phyloP scores from a whole-genome alignment of 2,113 vertebrate species.

The Melanerpes aurifrons region DNA sequence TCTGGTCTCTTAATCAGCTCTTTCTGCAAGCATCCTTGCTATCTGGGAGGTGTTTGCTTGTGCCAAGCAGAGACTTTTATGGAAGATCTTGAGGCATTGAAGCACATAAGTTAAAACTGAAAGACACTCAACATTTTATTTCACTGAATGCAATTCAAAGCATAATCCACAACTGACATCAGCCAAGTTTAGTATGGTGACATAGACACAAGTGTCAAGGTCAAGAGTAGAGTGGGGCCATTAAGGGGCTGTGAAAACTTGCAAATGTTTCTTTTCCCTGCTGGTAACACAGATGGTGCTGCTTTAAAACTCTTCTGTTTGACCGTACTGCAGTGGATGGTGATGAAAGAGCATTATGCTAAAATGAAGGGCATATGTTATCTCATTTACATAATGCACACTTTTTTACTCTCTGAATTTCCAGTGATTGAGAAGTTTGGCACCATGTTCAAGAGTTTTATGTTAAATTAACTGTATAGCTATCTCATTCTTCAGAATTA shows the following conservation, averaged over 20 bases:
- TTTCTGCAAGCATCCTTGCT: not conserved
- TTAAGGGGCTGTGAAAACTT: slow-evolving; percentile 1
- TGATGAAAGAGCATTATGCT: not conserved
- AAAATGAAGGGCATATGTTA: not conserved
- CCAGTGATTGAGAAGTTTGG: not conserved
- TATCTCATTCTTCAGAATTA: not conserved
- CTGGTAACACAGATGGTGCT: not conserved
- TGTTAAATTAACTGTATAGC: not conserved
- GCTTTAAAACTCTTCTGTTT: not conserved
- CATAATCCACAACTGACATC: not conserved
- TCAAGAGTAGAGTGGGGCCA: not conserved
- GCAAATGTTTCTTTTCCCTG: not conserved
- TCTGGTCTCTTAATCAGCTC: not conserved
- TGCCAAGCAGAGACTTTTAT: not conserved
- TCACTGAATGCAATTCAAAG: not conserved
- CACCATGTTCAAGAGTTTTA: not conserved
- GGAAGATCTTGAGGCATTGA: not conserved
- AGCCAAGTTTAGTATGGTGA: not conserved
- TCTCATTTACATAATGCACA: not conserved
- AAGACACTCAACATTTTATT: not conserved
- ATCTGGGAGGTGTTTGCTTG: not conserved
- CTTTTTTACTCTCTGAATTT: not conserved
- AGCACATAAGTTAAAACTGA: not conserved
- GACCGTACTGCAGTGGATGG: not conserved
- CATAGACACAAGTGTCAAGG: not conserved